A percentile compares a stretch with the other conserved stretches of the same genome.
phyloP scores from a whole-genome alignment of 2,797 vertebrate species.

The Microhierax caerulescens region DNA sequence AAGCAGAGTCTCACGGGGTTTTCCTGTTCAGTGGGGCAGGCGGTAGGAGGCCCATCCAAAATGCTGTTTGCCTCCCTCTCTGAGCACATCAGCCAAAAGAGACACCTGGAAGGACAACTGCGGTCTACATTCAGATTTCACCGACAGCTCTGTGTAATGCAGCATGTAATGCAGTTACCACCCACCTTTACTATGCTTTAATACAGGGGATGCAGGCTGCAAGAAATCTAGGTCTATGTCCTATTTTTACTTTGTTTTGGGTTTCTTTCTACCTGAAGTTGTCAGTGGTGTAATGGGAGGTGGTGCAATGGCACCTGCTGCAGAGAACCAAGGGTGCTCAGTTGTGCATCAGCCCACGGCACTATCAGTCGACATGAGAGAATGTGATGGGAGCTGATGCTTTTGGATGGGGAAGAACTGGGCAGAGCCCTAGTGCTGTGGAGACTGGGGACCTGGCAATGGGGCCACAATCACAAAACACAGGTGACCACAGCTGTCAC shows the following conservation, averaged over 20 bases:
- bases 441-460: not conserved
- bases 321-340: not conserved
- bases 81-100: not conserved
- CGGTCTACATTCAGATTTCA: not conserved
- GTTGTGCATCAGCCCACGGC: not conserved
- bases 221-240: not conserved
- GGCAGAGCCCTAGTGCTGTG: not conserved
- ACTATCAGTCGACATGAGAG: not conserved
- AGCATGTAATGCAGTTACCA: not conserved
- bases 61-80: not conserved
- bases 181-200: not conserved
- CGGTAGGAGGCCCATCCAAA: not conserved
- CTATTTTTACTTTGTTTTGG: not conserved
- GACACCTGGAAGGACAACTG: not conserved
- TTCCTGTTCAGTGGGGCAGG: not conserved
- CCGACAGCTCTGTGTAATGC: not conserved
- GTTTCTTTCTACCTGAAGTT: not conserved
- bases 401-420: not conserved
- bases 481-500: not conserved
- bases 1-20: not conserved
- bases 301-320: not conserved
- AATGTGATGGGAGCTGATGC: not conserved
- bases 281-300: not conserved
- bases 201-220: accelerated
- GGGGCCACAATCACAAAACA: not conserved